These are phyloP conservation scores for Hormaphis cornu DNA, from an alignment of 1,140 invertebrate genomes.

Conservation along the genomic window DNA sequence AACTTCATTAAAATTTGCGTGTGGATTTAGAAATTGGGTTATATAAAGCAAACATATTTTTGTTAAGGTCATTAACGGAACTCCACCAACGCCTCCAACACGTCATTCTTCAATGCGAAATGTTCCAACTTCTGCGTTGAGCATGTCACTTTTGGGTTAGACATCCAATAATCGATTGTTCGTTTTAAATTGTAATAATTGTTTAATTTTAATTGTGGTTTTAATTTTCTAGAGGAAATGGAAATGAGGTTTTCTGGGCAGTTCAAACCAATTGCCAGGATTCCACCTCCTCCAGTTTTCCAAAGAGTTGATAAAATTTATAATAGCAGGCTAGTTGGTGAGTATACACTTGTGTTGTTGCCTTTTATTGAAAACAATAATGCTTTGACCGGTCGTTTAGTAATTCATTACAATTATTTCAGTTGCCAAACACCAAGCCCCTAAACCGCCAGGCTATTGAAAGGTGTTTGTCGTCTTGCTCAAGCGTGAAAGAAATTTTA, in stretches of 20 bases:
- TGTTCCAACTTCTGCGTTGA: conserved; percentile 21
- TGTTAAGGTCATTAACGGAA: conserved; percentile 26
- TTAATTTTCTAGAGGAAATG: conserved; percentile 42
- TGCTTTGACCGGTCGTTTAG: no score
- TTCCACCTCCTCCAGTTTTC: conserved; percentile 47
- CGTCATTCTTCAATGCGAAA: conserved; percentile 38
- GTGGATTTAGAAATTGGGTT: neutral
- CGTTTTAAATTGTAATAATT: neutral
- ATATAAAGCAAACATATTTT: neutral
- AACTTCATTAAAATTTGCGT: no score
- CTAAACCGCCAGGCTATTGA: conserved; percentile 28
- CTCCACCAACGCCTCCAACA: conserved; percentile 38
- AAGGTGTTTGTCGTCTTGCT: conserved; percentile 15
- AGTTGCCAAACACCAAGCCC: conserved; percentile 29
- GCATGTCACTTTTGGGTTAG: conserved; percentile 11
- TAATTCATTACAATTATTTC: neutral
- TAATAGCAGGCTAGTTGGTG: conserved; percentile 48
- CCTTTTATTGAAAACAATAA: neutral
- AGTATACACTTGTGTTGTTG: conserved; percentile 34
- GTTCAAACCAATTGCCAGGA: conserved; percentile 46
- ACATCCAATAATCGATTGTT: neutral
- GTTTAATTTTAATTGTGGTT: neutral
- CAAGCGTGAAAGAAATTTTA: neutral
- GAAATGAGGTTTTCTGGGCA: conserved; percentile 46
- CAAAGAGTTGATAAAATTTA: conserved; percentile 47